These are phyloP conservation scores for Myotis myotis DNA, from an alignment of 2,797 vertebrate species.

Conservation along the genomic window DNA sequence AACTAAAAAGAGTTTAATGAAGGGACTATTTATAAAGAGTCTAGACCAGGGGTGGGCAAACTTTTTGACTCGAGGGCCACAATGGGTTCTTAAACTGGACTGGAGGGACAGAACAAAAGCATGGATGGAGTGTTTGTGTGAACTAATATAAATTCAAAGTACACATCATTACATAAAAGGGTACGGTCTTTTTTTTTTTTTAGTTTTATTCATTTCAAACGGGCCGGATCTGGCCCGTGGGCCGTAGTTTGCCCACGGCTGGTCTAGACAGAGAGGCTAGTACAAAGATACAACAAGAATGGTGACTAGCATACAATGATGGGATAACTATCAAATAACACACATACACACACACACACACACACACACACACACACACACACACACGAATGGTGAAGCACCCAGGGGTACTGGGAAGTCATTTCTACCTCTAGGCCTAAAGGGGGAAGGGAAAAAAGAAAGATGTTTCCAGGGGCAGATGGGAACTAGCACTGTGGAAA, in stretches of 20 bases:
- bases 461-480: background rate
- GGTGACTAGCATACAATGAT: background rate
- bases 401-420: background rate
- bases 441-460: background rate
- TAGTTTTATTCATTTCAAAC: too few relatives aligned
- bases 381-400: background rate
- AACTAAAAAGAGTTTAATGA: background rate
- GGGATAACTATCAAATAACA: background rate
- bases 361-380: background rate
- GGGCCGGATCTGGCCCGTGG: too few relatives aligned
- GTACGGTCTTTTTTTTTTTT: too few relatives aligned
- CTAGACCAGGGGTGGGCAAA: background rate
- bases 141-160: too few relatives aligned
- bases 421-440: background rate
- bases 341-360: too few relatives aligned
- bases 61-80: too few relatives aligned
- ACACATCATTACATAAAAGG: too few relatives aligned
- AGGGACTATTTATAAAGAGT: background rate
- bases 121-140: too few relatives aligned
- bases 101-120: too few relatives aligned
- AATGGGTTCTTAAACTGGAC: too few relatives aligned
- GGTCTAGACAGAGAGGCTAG: too few relatives aligned
- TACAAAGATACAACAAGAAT: background rate
- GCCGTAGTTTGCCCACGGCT: too few relatives aligned
- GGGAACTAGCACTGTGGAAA: background rate